Evolutionary conservation across 2,113 vertebrate species (phyloP).

Genomic region (Hippolais icterina): DNA sequence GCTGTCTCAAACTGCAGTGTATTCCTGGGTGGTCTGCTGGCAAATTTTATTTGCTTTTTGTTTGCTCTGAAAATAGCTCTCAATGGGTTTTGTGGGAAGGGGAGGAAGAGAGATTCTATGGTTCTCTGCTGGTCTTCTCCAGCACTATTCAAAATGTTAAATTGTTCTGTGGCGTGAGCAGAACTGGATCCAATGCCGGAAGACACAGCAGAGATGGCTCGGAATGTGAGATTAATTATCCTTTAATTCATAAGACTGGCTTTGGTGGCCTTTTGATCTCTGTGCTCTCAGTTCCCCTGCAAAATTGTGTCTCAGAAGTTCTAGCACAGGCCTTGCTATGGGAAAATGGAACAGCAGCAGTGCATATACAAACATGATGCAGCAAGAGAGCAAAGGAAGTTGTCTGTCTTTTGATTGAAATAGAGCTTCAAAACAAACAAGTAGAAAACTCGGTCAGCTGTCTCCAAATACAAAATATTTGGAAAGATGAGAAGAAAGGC

Average conservation of each 20-base stretch:
- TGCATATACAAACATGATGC: background rate
- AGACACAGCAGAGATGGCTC: background rate
- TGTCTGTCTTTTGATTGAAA: background rate
- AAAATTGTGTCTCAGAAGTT: background rate
- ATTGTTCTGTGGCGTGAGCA: background rate
- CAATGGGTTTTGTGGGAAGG: background rate
- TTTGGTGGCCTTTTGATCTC: background rate
- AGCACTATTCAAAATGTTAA: background rate
- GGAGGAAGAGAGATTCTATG: background rate
- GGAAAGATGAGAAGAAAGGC: background rate
- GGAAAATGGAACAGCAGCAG: background rate
- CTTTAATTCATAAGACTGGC: background rate
- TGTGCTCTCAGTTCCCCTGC: background rate
- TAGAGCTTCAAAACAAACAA: background rate
- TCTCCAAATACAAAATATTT: background rate
- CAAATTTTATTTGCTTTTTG: background rate
- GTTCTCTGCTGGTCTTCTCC: background rate
- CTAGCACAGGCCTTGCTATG: fast-evolving
- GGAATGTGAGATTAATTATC: background rate
- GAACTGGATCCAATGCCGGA: background rate
- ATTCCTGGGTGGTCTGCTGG: background rate
- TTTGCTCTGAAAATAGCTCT: background rate
- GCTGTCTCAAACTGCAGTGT: background rate
- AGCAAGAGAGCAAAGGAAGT: background rate
- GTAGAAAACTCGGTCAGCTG: background rate